Conservation (phyloP, 2,888 invertebrate genomes). For the Lochmaea capreae region DNA sequence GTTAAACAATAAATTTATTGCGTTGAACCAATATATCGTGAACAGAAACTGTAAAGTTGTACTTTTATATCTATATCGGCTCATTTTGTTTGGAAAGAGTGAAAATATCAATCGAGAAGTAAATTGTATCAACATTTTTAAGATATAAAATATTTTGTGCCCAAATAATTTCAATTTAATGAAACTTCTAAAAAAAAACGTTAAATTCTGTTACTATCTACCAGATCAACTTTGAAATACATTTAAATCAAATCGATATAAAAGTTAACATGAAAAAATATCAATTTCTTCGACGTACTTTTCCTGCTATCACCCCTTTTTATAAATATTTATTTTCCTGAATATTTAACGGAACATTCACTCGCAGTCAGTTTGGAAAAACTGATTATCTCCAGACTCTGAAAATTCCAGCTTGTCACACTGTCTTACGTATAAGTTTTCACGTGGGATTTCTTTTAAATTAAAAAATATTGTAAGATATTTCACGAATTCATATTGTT, state of each 20-base stretch:
- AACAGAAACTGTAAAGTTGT: too few relatives aligned
- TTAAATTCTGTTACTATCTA: too few relatives aligned
- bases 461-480: not conserved
- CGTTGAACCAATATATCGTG: too few relatives aligned
- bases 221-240: not conserved
- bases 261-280: not conserved
- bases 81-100: too few relatives aligned
- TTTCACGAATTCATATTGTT: too few relatives aligned
- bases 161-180: too few relatives aligned
- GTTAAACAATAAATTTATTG: too few relatives aligned
- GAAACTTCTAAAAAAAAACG: too few relatives aligned
- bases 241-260: not conserved
- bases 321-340: conserved; percentile 22
- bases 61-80: too few relatives aligned
- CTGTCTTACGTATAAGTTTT: not conserved
- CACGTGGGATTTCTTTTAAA: not conserved
- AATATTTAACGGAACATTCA: conserved; percentile 18
- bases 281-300: conserved; percentile 18
- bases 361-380: not conserved
- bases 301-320: conserved; percentile 13
- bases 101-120: too few relatives aligned
- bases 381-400: conserved; percentile 12
- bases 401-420: conserved; percentile 4
- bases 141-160: too few relatives aligned
- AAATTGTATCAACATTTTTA: too few relatives aligned